Conservation (phyloP, 1,140 invertebrate genomes). For the Cataglyphis hispanica region DNA sequence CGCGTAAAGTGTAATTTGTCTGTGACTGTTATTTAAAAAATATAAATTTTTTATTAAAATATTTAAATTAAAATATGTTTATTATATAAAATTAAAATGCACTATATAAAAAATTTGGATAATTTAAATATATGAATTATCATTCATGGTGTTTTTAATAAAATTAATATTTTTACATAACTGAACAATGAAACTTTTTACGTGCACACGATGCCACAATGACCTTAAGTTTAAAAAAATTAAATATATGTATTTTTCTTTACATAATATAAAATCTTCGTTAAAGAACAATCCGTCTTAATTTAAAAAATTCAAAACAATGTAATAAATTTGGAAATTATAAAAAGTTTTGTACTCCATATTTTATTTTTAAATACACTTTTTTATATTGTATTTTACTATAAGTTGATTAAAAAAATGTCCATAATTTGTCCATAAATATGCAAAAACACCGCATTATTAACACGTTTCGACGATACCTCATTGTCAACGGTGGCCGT, state of each 20-base stretch:
- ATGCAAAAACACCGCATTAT: background rate
- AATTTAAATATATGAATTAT: background rate
- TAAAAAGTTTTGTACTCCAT: background rate
- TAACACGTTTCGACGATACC: slow-evolving; percentile 42
- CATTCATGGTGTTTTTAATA: background rate
- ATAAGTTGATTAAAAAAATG: background rate
- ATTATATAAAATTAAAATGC: background rate
- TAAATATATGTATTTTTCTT: background rate
- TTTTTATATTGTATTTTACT: background rate
- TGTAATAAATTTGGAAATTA: background rate
- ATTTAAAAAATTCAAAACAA: background rate
- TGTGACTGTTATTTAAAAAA: slow-evolving; percentile 35
- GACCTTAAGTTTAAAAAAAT: background rate
- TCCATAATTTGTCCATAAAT: background rate
- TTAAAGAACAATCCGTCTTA: background rate
- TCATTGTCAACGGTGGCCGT: slow-evolving; percentile 38
- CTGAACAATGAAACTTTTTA: background rate
- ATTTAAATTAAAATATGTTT: background rate
- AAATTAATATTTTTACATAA: background rate
- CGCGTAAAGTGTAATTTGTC: background rate
- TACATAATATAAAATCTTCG: background rate
- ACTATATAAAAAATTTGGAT: background rate
- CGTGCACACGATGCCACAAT: background rate
- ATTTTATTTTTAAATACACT: background rate
- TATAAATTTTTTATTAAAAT: background rate